Base-by-base conservation (phyloP, 2,888 invertebrate species). In the Polyommatus icarus region DNA sequence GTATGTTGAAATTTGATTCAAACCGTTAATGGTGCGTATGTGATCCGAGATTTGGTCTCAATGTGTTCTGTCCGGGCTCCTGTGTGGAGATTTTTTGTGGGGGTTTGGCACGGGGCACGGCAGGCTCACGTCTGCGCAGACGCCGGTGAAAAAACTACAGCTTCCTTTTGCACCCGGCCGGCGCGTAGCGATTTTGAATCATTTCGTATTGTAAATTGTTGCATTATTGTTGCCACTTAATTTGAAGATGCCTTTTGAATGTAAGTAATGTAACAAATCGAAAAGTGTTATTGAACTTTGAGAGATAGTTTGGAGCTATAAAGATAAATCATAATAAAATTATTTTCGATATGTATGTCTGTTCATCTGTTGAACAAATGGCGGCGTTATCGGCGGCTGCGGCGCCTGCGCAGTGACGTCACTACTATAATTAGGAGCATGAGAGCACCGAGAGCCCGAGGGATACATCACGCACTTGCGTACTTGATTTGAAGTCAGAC, bases 301-400 rank as follows among this genome's bases (percentile, higher is more conserved):
- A 67, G 67, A 8, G n/a, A 40, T 7, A 75, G 54, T 50, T 20
- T 75, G 1, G 29, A 24, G 24, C 75, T 32, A 54, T 54, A 54
- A 75, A 75, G 75, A 73, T 73, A 73, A 73, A 20, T 40, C n/a
- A 75, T 54, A 50, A 50, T 75, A 54, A 75, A 75, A 75, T 75
- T 54, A 75, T 76, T 76, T 78, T 79, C 78, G 77, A 78, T 80
- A 79, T 78, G 77, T 71, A 79, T 79, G 46, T 73, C 84, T 77
- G 77, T 85, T 91, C 92, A 92, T 90, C 89, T 93, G 93, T 87
- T 84, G 86, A 86, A 88, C 92, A 91, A 92, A 90, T 92, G 92
- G 90, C 91, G 85, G 84, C 83, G 82, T 84, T 83, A 84, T 83
- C 85, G 85, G 84, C 85, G 82, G 85, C 85, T 85, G 83, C 84